A percentile compares a stretch with the other conserved stretches of the same genome.
Evolutionary conservation across 1,140 invertebrate genomes (phyloP).

Genomic region (Archegozetes longisetosus): DNA sequence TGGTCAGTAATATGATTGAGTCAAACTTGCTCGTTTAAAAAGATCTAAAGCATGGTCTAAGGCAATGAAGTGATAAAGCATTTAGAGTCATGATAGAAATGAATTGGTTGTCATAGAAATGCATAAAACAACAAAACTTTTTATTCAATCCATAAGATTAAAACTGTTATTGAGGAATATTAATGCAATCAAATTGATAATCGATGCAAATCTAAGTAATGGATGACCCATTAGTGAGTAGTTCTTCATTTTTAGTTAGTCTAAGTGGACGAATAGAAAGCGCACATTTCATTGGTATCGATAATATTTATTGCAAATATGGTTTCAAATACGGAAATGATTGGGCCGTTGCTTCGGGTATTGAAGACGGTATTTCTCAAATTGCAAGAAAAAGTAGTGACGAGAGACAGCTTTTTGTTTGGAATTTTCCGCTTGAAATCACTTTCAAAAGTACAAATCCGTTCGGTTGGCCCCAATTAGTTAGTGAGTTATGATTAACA

Average conservation of each 20-base stretch:
- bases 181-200: no score
- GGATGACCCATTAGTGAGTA: not conserved
- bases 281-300: conserved; percentile 25
- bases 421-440: conserved; percentile 60
- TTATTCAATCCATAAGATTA: no score
- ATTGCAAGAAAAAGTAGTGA: conserved; percentile 45
- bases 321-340: conserved; percentile 50
- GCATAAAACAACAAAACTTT: no score
- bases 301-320: conserved; percentile 56
- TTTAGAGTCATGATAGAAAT: no score
- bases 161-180: no score
- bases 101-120: no score
- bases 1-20: no score
- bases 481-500: conserved; percentile 25
- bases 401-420: conserved; percentile 41
- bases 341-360: conserved; percentile 49
- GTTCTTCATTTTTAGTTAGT: not conserved
- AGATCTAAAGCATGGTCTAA: no score
- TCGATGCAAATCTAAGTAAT: no score
- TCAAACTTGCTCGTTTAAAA: no score
- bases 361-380: conserved; percentile 58
- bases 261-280: not conserved
- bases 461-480: conserved; percentile 58
- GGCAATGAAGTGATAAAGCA: no score
- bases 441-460: conserved; percentile 61